Evolutionary conservation across 2,797 vertebrate genomes (phyloP).

Genomic region (Anisognathus igniventris): DNA sequence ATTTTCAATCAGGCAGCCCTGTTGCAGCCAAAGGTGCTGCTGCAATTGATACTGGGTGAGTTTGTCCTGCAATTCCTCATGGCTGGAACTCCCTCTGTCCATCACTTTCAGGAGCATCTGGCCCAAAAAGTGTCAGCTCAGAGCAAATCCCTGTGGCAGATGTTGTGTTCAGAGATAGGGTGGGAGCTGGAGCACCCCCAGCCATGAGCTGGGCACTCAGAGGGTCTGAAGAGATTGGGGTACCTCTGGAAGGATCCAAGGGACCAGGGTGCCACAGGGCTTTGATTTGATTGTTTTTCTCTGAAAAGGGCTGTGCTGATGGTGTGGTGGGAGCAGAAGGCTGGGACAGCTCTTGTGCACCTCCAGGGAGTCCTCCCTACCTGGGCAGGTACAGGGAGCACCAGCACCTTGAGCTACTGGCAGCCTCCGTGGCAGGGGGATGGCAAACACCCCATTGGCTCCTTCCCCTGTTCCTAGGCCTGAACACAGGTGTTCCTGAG

Average conservation of each 20-base stretch:
- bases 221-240: background rate
- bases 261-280: background rate
- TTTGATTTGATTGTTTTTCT: background rate
- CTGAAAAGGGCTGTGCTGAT: background rate
- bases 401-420: background rate
- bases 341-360: rapidly evolving
- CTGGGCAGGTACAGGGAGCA: background rate
- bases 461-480: no score
- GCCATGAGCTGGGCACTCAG: background rate
- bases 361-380: background rate
- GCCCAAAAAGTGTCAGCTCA: background rate
- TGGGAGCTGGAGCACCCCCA: background rate
- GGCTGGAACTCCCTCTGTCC: background rate
- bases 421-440: rapidly evolving
- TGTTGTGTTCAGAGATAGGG: background rate
- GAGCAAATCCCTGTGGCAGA: background rate
- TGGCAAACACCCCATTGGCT: background rate
- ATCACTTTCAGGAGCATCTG: background rate
- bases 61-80: background rate
- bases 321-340: background rate
- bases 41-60: rapidly evolving
- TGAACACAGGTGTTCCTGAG: no score
- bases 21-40: background rate
- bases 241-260: background rate
- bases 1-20: background rate